Conservation (phyloP, 2,797 vertebrate genomes). For the Anabacerthia variegaticeps region DNA sequence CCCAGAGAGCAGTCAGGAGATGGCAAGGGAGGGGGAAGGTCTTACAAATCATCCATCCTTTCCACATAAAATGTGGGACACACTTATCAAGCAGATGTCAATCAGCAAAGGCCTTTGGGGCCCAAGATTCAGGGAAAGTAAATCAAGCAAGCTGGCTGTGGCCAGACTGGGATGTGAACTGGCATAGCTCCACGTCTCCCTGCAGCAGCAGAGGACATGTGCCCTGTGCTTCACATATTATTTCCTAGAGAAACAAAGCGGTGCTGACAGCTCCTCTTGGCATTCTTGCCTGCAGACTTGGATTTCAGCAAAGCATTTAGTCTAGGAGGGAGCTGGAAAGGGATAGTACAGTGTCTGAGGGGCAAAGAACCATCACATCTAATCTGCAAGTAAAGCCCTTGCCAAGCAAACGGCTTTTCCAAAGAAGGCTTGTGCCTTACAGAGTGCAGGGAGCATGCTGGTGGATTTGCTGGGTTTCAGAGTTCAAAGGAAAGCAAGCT, state of each 20-base stretch:
- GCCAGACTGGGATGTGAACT: neutral
- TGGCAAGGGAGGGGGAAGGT: neutral
- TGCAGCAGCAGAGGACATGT: neutral
- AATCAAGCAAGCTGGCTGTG: neutral
- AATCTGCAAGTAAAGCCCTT: neutral
- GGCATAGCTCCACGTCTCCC: neutral
- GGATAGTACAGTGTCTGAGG: neutral
- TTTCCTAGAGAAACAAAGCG: neutral
- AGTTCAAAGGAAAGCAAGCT: neutral
- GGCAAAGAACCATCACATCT: neutral
- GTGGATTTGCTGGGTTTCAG: neutral
- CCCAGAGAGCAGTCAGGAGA: neutral
- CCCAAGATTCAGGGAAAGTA: neutral
- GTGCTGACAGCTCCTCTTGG: neutral
- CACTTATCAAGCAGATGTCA: neutral
- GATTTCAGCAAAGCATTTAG: neutral
- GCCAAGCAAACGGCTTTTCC: neutral
- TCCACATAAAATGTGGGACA: neutral
- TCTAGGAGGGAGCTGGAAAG: neutral
- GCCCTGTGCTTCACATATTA: accelerated
- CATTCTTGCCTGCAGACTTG: neutral
- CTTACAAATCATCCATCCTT: neutral
- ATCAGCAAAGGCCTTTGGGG: neutral
- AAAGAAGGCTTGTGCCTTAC: neutral
- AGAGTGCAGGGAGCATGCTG: accelerated